These are phyloP conservation scores for Drosophila buzzatii DNA, from an alignment of 2,888 invertebrate species.

Conservation along the genomic window DNA sequence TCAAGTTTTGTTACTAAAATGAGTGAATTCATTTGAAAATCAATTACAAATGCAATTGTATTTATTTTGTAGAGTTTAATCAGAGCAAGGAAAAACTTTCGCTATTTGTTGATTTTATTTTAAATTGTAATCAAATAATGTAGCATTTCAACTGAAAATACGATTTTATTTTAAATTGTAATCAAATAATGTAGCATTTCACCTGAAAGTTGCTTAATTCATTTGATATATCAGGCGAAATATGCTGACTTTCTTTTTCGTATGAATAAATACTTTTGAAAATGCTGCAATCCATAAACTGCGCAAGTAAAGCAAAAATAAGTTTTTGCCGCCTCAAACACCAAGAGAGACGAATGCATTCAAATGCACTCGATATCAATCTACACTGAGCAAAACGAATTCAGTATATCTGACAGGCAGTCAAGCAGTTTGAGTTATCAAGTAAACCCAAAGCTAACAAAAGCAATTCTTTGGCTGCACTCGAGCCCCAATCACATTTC, in stretches of 20 bases:
- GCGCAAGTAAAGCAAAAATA: background rate
- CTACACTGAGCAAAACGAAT: background rate
- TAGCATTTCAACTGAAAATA: background rate
- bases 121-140: background rate
- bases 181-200: background rate
- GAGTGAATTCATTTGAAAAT: background rate
- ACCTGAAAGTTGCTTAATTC: background rate
- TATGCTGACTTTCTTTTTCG: background rate
- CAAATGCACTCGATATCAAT: constrained; percentile 5
- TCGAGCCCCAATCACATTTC: constrained; percentile 26
- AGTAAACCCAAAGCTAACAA: constrained; percentile 3
- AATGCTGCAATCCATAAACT: too few relatives aligned
- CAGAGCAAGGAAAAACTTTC: background rate
- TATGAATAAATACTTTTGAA: background rate
- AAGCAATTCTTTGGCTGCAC: constrained; percentile 5
- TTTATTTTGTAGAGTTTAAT: background rate
- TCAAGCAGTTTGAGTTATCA: constrained; percentile 8
- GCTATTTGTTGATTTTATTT: background rate
- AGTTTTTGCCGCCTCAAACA: background rate
- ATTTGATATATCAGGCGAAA: background rate
- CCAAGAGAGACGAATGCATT: constrained; percentile 34
- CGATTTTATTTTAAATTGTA: background rate
- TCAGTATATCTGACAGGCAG: background rate
- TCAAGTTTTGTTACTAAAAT: background rate
- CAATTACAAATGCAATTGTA: background rate